These are phyloP conservation scores for Platygyra sinensis DNA, from an alignment of 64 coral and sea anemone species.

Conservation along the genomic window DNA sequence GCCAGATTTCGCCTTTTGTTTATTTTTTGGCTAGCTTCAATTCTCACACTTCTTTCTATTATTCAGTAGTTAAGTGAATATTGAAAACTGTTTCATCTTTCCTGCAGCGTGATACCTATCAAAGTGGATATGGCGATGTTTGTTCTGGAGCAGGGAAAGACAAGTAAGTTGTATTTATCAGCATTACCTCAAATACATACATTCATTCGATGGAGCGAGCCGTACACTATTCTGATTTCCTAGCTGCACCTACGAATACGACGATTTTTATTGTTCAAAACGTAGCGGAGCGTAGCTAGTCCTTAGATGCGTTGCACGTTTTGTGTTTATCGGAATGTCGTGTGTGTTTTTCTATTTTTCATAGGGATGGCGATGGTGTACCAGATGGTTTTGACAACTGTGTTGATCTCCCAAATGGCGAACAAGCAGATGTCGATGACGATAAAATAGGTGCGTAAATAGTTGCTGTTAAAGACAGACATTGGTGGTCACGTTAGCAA, in stretches of 20 bases:
- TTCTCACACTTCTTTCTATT: no score
- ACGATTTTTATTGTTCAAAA: no score
- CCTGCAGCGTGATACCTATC: slow-evolving; percentile 48
- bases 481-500: no score
- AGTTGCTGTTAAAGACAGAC: neutral
- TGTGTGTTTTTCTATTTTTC: neutral
- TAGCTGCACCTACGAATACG: neutral
- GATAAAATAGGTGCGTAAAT: slow-evolving; percentile 51
- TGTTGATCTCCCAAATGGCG: slow-evolving; percentile 81
- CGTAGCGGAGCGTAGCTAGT: no score
- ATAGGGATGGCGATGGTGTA: slow-evolving; percentile 77
- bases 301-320: no score
- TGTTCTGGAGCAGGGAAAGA: slow-evolving; percentile 68
- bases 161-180: slow-evolving; percentile 47
- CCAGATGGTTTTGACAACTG: slow-evolving; percentile 83
- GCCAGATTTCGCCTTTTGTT: neutral
- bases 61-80: no score
- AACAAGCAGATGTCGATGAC: slow-evolving; percentile 70
- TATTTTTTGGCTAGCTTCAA: no score
- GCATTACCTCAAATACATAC: no score
- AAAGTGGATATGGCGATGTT: slow-evolving; percentile 75
- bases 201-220: neutral
- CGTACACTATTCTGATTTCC: neutral
- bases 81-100: neutral
- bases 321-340: no score